Base-by-base conservation (phyloP, 2,888 invertebrate genomes). In the Tachina grossa region DNA sequence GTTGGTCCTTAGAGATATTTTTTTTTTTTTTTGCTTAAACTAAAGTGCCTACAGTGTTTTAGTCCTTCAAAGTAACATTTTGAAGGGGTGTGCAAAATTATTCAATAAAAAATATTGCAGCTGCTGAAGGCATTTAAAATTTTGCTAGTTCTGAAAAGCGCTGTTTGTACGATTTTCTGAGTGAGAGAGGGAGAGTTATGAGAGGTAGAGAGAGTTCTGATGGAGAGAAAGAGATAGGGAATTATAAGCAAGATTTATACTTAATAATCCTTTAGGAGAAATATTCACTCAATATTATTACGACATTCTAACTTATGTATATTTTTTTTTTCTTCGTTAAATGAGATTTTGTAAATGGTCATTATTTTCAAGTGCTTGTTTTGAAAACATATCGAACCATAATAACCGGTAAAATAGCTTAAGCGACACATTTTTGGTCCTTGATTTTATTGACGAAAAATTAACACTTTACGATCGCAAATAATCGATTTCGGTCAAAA, bases 331-430 rank as follows among this genome's bases (percentile, higher is more conserved):
- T 45, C 19, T 45, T 68, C 57, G 19, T 39, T 0, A 53, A 3
- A 53, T 51, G 55, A 71, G 59, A 59, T 55, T 69, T 68, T 57
- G 66, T 76, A 19, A 69, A 68, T 78, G 74, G n/a, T 13, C 2
- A 5, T n/a, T 80, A 41, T 69, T 75, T 75, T 83, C 61, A 66
- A 57, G 6, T 79, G 22, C 16, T 51, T 16, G 51, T 16, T 9
- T 16, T n/a, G 10, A 16, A 5, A 51, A 51, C 0, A 16, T 51
- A 31, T 31, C 31, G 31, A 31, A 0, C 31, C 31, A 31, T 31
- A 31, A 31, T 4, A n/a, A n/a, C n/a, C n/a, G n/a, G n/a, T n/a
- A n/a, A n/a, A n/a, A n/a, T n/a, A 2, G 31, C 31, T 31, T 31
- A 31, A 31, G 31, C 31, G 31, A 31, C 31, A 31, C 31, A 31